Evolutionary conservation across 2,797 vertebrate species (phyloP).

Genomic region (Nannoperca australis): DNA sequence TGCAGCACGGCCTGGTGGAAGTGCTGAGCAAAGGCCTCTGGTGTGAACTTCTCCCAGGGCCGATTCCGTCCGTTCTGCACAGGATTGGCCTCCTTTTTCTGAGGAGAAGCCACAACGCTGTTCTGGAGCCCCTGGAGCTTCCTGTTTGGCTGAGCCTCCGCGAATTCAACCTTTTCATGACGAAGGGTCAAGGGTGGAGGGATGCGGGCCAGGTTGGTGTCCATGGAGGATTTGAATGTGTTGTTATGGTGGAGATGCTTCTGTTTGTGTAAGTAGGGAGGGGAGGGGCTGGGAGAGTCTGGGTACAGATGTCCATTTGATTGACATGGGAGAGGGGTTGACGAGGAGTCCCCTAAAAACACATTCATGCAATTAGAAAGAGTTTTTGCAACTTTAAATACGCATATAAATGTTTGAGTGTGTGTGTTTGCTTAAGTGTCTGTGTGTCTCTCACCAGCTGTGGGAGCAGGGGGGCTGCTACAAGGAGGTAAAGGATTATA

Average conservation of each 20-base stretch:
- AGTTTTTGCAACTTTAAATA: not conserved
- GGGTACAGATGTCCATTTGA: slow-evolving; percentile 74
- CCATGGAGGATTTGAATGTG: slow-evolving; percentile 69
- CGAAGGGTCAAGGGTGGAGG: slow-evolving; percentile 65
- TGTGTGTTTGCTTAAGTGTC: not conserved
- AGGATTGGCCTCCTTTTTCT: slow-evolving; percentile 85
- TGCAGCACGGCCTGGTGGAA: slow-evolving; percentile 95
- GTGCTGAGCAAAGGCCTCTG: slow-evolving; percentile 93
- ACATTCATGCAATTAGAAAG: slow-evolving; percentile 21
- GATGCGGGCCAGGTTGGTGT: slow-evolving; percentile 38
- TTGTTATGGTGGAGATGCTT: slow-evolving; percentile 74
- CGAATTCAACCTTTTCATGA: slow-evolving; percentile 81
- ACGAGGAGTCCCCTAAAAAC: slow-evolving; percentile 67
- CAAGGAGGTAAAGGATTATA: slow-evolving; percentile 81
- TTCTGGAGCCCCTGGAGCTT: slow-evolving; percentile 86
- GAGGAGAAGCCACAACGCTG: slow-evolving; percentile 74
- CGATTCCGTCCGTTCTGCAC: slow-evolving; percentile 88
- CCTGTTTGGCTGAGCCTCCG: slow-evolving; percentile 80
- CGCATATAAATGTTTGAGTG: not conserved
- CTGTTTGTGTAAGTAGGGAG: slow-evolving; percentile 79
- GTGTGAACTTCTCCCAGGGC: slow-evolving; percentile 90
- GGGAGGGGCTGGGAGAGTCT: slow-evolving; percentile 81
- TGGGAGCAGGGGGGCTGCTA: slow-evolving; percentile 81
- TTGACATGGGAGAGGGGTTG: slow-evolving; percentile 40
- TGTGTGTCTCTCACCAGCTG: slow-evolving; percentile 79